Evolutionary conservation across 2,888 invertebrate genomes (phyloP).

Genomic region (Ptycholaimellus sp.): DNA sequence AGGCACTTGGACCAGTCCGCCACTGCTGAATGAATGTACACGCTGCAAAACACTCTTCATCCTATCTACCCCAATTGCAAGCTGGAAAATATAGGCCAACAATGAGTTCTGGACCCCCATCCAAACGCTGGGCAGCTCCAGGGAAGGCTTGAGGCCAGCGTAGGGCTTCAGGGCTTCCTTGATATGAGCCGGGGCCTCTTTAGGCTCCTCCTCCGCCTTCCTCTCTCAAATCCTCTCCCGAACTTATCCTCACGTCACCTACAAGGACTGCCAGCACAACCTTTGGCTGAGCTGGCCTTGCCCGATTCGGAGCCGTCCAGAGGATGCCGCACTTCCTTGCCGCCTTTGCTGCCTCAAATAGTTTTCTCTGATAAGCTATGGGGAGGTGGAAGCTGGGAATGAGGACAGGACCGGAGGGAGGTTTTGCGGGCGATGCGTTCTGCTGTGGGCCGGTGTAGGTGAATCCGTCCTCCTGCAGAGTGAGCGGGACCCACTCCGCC

Average conservation of each 20-base stretch:
- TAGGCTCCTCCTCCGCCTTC: too few relatives aligned
- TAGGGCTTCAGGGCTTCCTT: slow-evolving; percentile 16
- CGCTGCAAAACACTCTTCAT: slow-evolving; percentile 31
- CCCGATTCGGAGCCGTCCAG: too few relatives aligned
- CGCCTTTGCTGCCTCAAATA: too few relatives aligned
- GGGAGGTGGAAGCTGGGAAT: too few relatives aligned
- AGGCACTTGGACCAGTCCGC: slow-evolving; percentile 72
- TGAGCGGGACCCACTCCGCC: slow-evolving; percentile 18
- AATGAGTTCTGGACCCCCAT: slow-evolving; percentile 60
- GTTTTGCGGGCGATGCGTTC: slow-evolving; percentile 19
- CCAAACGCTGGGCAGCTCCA: slow-evolving; percentile 95
- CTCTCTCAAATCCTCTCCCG: too few relatives aligned
- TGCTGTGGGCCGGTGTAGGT: slow-evolving; percentile 17
- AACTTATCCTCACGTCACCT: too few relatives aligned
- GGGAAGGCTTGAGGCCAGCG: slow-evolving; percentile 46
- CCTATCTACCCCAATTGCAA: neutral
- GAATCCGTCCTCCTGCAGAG: slow-evolving; percentile 16
- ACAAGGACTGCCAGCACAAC: too few relatives aligned
- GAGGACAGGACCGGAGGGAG: too few relatives aligned
- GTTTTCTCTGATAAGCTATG: too few relatives aligned
- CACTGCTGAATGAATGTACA: slow-evolving; percentile 83
- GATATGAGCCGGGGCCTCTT: slow-evolving; percentile 10
- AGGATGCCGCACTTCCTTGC: too few relatives aligned
- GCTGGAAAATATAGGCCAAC: neutral
- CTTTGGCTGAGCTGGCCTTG: too few relatives aligned